These are phyloP conservation scores for Physocephala rufipes DNA, from an alignment of 2,888 invertebrate genomes.

Conservation along the genomic window DNA sequence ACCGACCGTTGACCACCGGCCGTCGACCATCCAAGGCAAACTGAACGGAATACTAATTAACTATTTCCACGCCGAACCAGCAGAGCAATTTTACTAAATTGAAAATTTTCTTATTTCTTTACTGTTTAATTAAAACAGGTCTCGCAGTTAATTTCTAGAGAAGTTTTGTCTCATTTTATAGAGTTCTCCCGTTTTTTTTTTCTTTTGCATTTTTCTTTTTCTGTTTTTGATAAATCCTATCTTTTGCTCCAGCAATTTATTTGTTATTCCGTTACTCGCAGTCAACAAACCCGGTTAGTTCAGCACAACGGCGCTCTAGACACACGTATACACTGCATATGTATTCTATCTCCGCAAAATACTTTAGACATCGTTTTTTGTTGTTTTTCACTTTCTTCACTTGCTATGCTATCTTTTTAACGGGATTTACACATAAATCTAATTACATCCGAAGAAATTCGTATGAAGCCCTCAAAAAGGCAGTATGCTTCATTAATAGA, in stretches of 20 bases:
- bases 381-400: conserved; percentile 15
- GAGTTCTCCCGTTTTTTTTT: conserved; percentile 22
- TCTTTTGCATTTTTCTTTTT: conserved; percentile 25
- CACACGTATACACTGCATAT: no score
- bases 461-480: conserved; percentile 2
- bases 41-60: no score
- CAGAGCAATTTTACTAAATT: no score
- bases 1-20: no score
- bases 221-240: background rate
- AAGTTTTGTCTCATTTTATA: background rate
- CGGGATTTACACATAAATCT: conserved; percentile 34
- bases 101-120: no score
- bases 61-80: no score
- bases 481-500: background rate
- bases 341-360: no score
- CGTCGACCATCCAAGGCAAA: no score
- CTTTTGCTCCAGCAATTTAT: background rate
- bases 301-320: background rate
- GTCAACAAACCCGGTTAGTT: background rate
- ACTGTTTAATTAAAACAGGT: no score
- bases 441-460: conserved; percentile 30
- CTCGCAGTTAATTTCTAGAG: no score
- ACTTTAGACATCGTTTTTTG: no score
- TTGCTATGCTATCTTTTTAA: conserved; percentile 15
- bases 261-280: conserved; percentile 4